Evolutionary conservation across 1,140 invertebrate genomes (phyloP).

Genomic region (Diabrotica undecimpunctata): DNA sequence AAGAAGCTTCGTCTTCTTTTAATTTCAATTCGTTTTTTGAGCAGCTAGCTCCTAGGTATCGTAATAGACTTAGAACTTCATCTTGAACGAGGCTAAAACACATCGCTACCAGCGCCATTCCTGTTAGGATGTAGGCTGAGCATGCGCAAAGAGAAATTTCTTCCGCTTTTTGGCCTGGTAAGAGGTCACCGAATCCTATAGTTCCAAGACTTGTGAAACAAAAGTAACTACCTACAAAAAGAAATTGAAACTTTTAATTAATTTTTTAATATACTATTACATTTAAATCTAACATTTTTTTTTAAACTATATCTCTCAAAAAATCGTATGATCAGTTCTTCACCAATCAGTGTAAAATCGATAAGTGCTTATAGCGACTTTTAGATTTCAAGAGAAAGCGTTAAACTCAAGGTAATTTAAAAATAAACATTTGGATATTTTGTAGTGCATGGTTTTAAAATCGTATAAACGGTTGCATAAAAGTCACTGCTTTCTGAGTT

Average conservation of each 20-base stretch:
- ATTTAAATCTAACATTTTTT: too few species aligned
- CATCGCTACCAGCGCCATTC: constrained; percentile 94
- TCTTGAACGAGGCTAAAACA: constrained; percentile 95
- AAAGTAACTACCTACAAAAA: constrained; percentile 59
- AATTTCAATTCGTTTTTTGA: constrained; percentile 32
- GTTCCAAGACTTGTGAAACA: constrained; percentile 77
- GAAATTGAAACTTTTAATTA: neutral
- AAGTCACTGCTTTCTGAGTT: too few species aligned
- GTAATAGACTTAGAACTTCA: constrained; percentile 53
- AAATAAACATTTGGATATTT: too few species aligned
- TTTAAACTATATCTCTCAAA: too few species aligned
- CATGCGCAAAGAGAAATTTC: constrained; percentile 76
- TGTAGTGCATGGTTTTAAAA: too few species aligned
- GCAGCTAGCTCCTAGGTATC: constrained; percentile 38
- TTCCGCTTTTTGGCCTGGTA: constrained; percentile 66
- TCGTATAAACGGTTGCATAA: too few species aligned
- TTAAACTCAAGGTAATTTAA: too few species aligned
- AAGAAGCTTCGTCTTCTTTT: constrained; percentile 61
- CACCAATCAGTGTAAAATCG: too few species aligned
- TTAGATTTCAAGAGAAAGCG: too few species aligned
- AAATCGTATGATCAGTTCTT: too few species aligned
- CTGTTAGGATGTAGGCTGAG: constrained; percentile 86
- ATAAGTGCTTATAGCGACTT: too few species aligned
- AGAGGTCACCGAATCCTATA: constrained; percentile 75
- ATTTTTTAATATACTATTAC: too few species aligned